These are phyloP conservation scores for Heterodera schachtii DNA, from an alignment of 1,140 invertebrate species.

Conservation along the genomic window DNA sequence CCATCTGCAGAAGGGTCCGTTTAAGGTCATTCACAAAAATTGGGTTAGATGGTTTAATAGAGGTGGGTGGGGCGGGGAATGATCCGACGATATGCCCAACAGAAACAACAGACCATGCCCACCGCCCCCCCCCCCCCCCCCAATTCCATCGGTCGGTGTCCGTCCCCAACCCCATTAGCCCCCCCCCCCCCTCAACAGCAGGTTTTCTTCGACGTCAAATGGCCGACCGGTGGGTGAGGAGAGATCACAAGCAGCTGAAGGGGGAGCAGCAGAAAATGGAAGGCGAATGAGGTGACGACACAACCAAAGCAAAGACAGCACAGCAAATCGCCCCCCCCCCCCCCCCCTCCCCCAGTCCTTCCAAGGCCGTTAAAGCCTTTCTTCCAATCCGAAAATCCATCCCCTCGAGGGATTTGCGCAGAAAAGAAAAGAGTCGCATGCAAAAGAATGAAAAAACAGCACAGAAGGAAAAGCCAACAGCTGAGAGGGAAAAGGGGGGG, in stretches of 20 bases:
- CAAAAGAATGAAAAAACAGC: not conserved
- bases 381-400: conserved; percentile 3
- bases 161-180: not conserved
- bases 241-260: not conserved
- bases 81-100: not conserved
- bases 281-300: not conserved
- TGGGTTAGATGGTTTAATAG: not conserved
- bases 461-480: not conserved
- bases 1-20: not conserved
- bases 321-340: not conserved
- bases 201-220: conserved; percentile 7
- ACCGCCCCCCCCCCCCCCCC: too few species aligned
- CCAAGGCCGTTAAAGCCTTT: not conserved
- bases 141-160: not conserved
- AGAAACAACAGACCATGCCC: not conserved
- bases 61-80: not conserved
- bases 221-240: conserved; percentile 24
- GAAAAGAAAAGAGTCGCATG: not conserved
- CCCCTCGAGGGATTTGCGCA: not conserved
- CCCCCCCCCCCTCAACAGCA: not conserved
- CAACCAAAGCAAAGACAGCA: not conserved
- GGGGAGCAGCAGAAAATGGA: not conserved
- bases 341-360: too few species aligned
- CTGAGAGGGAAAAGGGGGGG: not conserved
- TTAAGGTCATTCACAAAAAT: not conserved